Conservation (phyloP, 2,888 invertebrate genomes). For the Macrophya annulata region DNA sequence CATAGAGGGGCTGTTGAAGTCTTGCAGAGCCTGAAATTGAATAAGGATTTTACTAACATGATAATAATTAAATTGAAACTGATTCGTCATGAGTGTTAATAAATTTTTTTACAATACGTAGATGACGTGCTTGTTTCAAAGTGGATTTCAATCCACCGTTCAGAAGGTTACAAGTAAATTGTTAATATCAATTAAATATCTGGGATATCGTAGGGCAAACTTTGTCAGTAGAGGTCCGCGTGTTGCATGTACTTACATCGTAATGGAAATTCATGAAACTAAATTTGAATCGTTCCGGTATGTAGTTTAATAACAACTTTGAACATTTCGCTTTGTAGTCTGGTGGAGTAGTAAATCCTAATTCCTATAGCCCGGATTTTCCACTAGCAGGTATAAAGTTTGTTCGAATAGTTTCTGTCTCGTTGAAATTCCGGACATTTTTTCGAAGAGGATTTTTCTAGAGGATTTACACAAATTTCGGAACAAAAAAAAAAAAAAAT, state of each 20-base stretch:
- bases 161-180: too few relatives aligned
- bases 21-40: constrained; percentile 63
- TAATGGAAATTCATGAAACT: background rate
- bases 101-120: too few relatives aligned
- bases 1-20: constrained; percentile 70
- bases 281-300: background rate
- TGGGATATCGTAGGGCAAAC: too few relatives aligned
- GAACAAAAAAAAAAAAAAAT: background rate
- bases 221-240: too few relatives aligned
- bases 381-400: background rate
- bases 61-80: background rate
- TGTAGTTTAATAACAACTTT: background rate
- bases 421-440: background rate
- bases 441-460: background rate
- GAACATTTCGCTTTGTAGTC: background rate
- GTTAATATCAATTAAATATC: too few relatives aligned
- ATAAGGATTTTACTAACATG: background rate
- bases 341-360: too few relatives aligned
- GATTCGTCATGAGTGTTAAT: too few relatives aligned
- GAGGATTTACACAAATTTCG: background rate
- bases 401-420: background rate
- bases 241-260: background rate
- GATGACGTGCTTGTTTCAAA: too few relatives aligned
- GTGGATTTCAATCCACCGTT: too few relatives aligned
- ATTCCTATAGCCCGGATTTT: background rate